These are phyloP conservation scores for Mesembrinibis cayennensis DNA, from an alignment of 2,113 vertebrate species.

Conservation along the genomic window DNA sequence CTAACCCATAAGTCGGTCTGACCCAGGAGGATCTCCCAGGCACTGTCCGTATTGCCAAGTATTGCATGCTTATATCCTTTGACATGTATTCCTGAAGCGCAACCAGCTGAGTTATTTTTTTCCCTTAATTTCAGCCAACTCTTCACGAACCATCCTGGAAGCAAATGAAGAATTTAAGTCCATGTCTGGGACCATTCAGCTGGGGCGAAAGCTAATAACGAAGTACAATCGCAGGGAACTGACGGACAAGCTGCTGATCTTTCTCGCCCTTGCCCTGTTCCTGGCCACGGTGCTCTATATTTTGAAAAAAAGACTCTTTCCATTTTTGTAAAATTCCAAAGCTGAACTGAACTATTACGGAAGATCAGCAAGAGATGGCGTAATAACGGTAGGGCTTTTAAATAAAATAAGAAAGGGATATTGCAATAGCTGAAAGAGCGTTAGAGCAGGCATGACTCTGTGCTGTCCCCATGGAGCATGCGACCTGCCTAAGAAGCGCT, in stretches of 20 bases:
- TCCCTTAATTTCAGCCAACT: slow-evolving; percentile 80
- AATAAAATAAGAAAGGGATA: neutral
- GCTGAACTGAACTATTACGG: neutral
- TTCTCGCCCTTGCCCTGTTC: slow-evolving; percentile 92
- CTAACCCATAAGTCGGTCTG: neutral
- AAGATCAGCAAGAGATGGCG: neutral
- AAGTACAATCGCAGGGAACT: slow-evolving; percentile 97
- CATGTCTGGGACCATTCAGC: slow-evolving; percentile 95
- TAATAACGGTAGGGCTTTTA: neutral
- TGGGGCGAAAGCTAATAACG: slow-evolving; percentile 95
- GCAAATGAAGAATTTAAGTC: slow-evolving; percentile 96
- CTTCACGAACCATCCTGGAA: slow-evolving; percentile 91
- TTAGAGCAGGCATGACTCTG: neutral
- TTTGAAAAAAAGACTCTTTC: slow-evolving; percentile 95
- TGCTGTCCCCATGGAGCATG: neutral
- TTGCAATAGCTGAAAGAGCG: neutral
- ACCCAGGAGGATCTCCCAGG: neutral
- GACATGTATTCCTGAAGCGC: neutral
- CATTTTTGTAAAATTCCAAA: slow-evolving; percentile 78
- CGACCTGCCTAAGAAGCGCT: neutral
- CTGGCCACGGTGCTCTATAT: slow-evolving; percentile 95
- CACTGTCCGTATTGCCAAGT: neutral
- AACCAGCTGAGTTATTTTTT: neutral
- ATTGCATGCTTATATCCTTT: neutral
- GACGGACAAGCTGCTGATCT: slow-evolving; percentile 96